These are phyloP conservation scores for Conomelus anceps DNA, from an alignment of 2,888 invertebrate species.

Conservation along the genomic window DNA sequence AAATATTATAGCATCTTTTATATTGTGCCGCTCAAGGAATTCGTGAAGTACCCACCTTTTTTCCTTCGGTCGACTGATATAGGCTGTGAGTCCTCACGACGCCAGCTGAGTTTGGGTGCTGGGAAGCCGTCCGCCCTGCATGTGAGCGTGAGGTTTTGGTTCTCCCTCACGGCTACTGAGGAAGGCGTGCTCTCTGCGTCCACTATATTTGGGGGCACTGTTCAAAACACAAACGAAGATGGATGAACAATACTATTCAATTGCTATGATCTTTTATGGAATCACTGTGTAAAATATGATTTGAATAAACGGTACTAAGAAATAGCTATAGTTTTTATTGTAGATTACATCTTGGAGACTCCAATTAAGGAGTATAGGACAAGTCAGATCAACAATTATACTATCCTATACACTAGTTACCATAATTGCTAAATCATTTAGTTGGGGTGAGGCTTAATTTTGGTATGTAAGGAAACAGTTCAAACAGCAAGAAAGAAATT, in stretches of 20 bases:
- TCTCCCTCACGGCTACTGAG: conserved; percentile 85
- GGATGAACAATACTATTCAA: neutral
- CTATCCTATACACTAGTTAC: too few relatives aligned
- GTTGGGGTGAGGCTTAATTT: too few relatives aligned
- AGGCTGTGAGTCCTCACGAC: conserved; percentile 80
- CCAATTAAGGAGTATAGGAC: too few relatives aligned
- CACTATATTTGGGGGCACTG: conserved; percentile 91
- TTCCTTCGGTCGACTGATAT: conserved; percentile 78
- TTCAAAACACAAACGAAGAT: conserved; percentile 35
- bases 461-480: too few relatives aligned
- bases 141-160: conserved; percentile 86
- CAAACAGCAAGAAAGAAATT: too few relatives aligned
- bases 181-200: conserved; percentile 87
- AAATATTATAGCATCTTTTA: too few relatives aligned
- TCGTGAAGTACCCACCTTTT: conserved; percentile 63
- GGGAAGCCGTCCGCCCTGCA: conserved; percentile 91
- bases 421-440: too few relatives aligned
- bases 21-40: neutral
- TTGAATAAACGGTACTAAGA: too few relatives aligned
- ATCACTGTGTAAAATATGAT: too few relatives aligned
- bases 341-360: too few relatives aligned
- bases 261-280: neutral
- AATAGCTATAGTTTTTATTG: too few relatives aligned
- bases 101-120: conserved; percentile 87
- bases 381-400: too few relatives aligned